Evolutionary conservation across 2,113 vertebrate genomes (phyloP).

Genomic region (Lipotes vexillifer): DNA sequence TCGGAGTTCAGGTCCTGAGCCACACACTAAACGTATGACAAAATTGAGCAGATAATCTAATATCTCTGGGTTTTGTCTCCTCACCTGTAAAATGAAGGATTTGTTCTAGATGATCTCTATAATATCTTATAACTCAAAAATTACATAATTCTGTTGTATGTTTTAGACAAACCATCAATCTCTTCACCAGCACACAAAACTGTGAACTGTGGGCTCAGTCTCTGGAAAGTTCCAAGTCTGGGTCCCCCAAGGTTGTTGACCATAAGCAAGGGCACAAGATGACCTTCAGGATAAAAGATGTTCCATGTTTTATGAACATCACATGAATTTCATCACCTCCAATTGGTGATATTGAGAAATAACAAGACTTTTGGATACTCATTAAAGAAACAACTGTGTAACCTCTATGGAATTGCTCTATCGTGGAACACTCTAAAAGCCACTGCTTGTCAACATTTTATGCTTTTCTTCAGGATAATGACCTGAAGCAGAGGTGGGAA

Average conservation of each 20-base stretch:
- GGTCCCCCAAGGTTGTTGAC: not conserved
- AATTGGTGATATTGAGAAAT: not conserved
- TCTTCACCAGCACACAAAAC: not conserved
- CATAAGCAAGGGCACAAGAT: not conserved
- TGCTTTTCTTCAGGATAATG: not conserved
- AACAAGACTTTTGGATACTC: not conserved
- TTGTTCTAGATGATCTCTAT: not conserved
- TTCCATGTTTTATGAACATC: not conserved
- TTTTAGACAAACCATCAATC: not conserved
- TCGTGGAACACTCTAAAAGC: not conserved
- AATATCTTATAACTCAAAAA: not conserved
- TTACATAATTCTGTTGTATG: not conserved
- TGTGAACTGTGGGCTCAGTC: not conserved
- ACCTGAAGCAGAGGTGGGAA: not conserved
- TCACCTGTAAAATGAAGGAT: not conserved
- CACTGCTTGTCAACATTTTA: not conserved
- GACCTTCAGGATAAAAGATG: not conserved
- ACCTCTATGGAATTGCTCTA: not conserved
- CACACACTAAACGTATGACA: not conserved
- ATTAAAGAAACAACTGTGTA: not conserved
- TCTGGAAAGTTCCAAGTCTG: not conserved
- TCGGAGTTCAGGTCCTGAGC: constrained; percentile 4
- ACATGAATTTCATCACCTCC: not conserved
- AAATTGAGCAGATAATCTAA: not conserved
- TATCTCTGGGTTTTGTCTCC: not conserved